Evolutionary conservation across 2,888 invertebrate genomes (phyloP).

Genomic region (Drosophila eohydei): DNA sequence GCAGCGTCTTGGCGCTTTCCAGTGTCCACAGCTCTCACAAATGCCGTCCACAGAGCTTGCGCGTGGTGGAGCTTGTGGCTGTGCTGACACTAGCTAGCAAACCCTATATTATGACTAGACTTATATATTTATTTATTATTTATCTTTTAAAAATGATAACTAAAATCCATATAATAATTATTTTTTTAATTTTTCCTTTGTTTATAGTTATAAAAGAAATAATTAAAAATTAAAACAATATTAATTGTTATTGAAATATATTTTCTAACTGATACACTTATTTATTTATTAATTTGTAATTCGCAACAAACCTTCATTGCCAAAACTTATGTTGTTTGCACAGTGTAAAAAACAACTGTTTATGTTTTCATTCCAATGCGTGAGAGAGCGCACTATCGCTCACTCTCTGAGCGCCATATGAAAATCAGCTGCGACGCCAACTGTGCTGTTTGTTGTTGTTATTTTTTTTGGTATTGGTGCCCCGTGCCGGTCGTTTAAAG

Average conservation of each 20-base stretch:
- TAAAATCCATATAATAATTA: too few species aligned
- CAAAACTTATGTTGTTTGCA: neutral
- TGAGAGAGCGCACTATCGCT: conserved; percentile 26
- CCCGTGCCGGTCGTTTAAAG: conserved; percentile 61
- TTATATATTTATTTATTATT: too few species aligned
- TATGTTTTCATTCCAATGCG: conserved; percentile 65
- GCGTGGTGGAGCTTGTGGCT: conserved; percentile 56
- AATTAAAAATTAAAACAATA: too few species aligned
- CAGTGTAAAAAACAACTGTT: conserved; percentile 62
- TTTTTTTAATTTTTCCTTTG: too few species aligned
- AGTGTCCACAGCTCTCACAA: conserved; percentile 54
- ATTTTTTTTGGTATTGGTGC: conserved; percentile 40
- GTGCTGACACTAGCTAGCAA: conserved; percentile 25
- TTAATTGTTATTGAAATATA: too few species aligned
- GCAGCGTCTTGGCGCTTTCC: conserved; percentile 40
- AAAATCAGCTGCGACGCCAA: conserved; percentile 44
- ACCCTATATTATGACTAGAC: too few species aligned
- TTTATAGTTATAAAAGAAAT: too few species aligned
- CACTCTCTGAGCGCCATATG: conserved; percentile 23
- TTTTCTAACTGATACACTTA: neutral
- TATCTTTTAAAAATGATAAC: too few species aligned
- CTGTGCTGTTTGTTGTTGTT: conserved; percentile 15
- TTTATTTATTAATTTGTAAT: neutral
- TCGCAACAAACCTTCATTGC: neutral
- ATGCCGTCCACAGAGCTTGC: conserved; percentile 51